phyloP scores from a whole-genome alignment of 2,888 invertebrate species.

The Machimus rusticus region DNA sequence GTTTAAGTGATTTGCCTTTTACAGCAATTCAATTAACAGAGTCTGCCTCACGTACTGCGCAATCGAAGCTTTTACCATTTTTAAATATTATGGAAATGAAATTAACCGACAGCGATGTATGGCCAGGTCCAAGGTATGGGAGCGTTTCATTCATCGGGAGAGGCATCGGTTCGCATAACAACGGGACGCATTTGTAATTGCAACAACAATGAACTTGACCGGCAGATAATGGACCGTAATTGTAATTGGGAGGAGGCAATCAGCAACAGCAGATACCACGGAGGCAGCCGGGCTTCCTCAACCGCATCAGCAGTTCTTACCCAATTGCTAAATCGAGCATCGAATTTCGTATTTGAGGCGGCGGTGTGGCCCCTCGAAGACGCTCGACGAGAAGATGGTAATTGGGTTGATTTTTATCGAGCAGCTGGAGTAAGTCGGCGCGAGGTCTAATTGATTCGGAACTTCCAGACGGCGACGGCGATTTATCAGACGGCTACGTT shows the following conservation, averaged over 20 bases:
- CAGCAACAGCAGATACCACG: background rate
- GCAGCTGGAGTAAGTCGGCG: background rate
- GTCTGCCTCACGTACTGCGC: background rate
- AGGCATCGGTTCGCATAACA: background rate
- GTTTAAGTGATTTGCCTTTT: background rate
- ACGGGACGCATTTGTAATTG: constrained; percentile 18
- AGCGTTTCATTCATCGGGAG: background rate
- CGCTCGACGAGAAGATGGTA: background rate
- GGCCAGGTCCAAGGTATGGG: background rate
- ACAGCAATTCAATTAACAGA: background rate
- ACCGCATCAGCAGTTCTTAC: constrained; percentile 43
- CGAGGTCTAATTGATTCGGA: background rate
- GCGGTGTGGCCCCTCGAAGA: background rate
- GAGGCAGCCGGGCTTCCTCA: constrained; percentile 14
- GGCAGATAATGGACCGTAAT: constrained; percentile 19
- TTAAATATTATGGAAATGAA: background rate
- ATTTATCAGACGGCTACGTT: background rate
- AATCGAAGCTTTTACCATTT: background rate
- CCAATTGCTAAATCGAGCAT: constrained; percentile 46
- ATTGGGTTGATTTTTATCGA: constrained; percentile 22
- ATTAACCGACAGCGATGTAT: background rate
- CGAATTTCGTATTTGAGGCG: background rate
- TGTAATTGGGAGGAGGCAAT: constrained; percentile 18
- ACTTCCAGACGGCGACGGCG: background rate
- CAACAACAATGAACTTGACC: constrained; percentile 44